These are phyloP conservation scores for Percopsis omiscomaycus DNA, from an alignment of 2,797 vertebrate species.

Conservation along the genomic window DNA sequence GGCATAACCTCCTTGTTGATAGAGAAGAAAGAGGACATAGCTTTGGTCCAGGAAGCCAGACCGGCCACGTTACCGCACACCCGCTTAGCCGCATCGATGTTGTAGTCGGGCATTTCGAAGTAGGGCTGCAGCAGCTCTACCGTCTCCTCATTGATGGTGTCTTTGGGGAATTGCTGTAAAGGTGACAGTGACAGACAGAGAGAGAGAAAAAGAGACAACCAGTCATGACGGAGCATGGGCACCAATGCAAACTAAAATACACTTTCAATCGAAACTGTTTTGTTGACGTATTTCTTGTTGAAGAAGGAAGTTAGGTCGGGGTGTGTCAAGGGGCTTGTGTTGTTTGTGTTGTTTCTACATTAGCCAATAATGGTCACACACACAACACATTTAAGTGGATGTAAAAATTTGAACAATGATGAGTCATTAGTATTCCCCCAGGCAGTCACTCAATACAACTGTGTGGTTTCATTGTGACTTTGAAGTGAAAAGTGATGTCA, in stretches of 20 bases:
- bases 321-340: too few species aligned
- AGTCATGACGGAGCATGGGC: too few species aligned
- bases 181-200: neutral
- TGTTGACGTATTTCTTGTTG: too few species aligned
- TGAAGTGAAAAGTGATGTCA: neutral
- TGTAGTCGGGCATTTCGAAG: constrained; percentile 93
- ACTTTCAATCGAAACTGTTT: too few species aligned
- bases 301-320: too few species aligned
- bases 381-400: too few species aligned
- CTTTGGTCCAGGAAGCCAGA: constrained; percentile 96
- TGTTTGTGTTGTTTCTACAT: too few species aligned
- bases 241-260: too few species aligned
- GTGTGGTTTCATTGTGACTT: neutral
- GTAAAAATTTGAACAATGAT: neutral
- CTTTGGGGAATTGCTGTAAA: constrained; percentile 92
- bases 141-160: constrained; percentile 92
- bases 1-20: constrained; percentile 97
- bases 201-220: neutral
- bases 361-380: too few species aligned
- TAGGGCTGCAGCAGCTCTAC: constrained; percentile 92
- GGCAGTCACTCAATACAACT: too few species aligned
- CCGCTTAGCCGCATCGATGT: constrained; percentile 91
- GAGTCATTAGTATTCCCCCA: neutral
- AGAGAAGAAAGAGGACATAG: constrained; percentile 93
- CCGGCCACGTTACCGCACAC: constrained; percentile 96